These are phyloP conservation scores for Pachyramphus minor DNA, from an alignment of 2,113 vertebrate genomes.

Conservation along the genomic window DNA sequence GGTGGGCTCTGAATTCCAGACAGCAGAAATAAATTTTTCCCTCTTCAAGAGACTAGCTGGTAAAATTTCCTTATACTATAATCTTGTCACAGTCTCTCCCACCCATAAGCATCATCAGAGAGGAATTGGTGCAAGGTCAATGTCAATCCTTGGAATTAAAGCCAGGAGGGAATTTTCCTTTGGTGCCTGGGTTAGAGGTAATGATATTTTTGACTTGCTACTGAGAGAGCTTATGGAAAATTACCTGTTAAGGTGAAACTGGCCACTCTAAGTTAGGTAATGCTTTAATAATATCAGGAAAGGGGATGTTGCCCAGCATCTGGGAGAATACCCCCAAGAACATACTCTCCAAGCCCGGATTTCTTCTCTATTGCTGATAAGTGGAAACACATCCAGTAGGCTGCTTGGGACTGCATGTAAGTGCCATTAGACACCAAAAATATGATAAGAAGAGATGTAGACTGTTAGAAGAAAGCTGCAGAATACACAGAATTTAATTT, in stretches of 20 bases:
- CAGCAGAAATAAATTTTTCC: neutral
- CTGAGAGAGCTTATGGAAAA: neutral
- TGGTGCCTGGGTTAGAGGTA: neutral
- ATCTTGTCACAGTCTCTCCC: neutral
- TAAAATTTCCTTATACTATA: neutral
- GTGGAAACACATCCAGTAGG: neutral
- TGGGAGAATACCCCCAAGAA: neutral
- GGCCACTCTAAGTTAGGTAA: neutral
- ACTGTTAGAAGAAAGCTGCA: neutral
- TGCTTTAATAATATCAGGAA: neutral
- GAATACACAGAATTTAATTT: neutral
- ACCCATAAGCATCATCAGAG: neutral
- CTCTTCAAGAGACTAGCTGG: neutral
- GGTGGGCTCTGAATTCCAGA: neutral
- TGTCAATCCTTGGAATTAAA: neutral
- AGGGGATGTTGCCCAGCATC: neutral
- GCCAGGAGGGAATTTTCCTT: conserved; percentile 13
- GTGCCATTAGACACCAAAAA: neutral
- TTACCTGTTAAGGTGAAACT: neutral
- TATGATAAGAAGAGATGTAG: neutral
- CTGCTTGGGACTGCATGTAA: neutral
- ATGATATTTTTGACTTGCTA: neutral
- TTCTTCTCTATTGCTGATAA: neutral
- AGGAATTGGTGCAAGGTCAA: neutral
- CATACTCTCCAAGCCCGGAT: neutral